These are phyloP conservation scores for Campopleginae sp. DNA, from an alignment of 2,888 invertebrate species.

Conservation along the genomic window DNA sequence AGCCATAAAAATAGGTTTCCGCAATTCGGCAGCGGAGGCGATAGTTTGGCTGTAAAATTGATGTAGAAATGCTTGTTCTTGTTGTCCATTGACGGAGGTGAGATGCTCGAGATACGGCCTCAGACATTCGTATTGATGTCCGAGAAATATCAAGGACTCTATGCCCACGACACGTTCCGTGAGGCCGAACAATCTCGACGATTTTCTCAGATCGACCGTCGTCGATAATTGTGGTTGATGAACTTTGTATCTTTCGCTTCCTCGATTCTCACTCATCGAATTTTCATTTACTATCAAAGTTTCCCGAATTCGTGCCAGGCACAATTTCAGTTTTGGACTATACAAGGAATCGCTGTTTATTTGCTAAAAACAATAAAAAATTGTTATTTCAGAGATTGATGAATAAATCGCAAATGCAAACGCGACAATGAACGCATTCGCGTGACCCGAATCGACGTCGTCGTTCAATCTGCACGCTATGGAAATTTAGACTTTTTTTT, in stretches of 20 bases:
- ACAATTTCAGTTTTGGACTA: constrained; percentile 89
- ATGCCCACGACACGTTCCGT: constrained; percentile 95
- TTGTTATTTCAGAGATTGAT: constrained; percentile 34
- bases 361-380: constrained; percentile 82
- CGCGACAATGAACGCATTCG: not conserved
- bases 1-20: constrained; percentile 94
- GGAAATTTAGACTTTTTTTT: not conserved
- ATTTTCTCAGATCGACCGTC: constrained; percentile 88
- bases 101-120: constrained; percentile 94
- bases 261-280: constrained; percentile 78
- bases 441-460: not conserved
- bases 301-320: constrained; percentile 91
- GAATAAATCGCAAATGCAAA: not conserved
- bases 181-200: constrained; percentile 92
- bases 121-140: constrained; percentile 93
- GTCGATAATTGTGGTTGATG: constrained; percentile 87
- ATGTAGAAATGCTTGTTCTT: constrained; percentile 88
- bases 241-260: constrained; percentile 83
- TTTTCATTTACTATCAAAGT: constrained; percentile 87
- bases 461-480: not conserved
- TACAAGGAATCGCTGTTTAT: constrained; percentile 86
- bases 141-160: constrained; percentile 96
- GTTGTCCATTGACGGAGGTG: constrained; percentile 87
- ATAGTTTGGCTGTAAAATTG: constrained; percentile 91
- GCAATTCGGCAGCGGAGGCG: constrained; percentile 89